Conservation (phyloP, 2,113 vertebrate genomes). For the Tachuris rubrigastra region DNA sequence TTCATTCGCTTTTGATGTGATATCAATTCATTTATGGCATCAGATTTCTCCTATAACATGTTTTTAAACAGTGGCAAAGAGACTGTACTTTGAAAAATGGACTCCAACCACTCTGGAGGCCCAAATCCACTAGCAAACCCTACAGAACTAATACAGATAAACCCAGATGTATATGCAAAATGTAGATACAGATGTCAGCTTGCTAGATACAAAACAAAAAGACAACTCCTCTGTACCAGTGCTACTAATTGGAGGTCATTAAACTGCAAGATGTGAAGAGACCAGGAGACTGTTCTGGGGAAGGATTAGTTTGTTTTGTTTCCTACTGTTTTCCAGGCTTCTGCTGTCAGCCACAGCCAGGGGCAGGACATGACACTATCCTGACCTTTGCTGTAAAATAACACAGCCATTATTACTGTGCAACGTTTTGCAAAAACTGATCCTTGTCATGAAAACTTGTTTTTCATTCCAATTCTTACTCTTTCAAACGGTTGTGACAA, state of each 20-base stretch:
- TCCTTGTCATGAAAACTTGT: background rate
- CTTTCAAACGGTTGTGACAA: background rate
- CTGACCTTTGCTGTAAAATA: background rate
- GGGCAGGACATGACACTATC: background rate
- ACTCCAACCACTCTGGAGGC: background rate
- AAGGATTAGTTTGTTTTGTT: conserved; percentile 5
- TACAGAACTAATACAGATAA: background rate
- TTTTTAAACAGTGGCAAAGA: background rate
- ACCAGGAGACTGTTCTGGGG: background rate
- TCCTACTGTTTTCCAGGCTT: background rate
- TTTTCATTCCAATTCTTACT: background rate
- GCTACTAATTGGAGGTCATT: background rate
- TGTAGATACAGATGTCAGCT: background rate
- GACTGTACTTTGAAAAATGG: background rate
- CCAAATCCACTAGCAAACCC: background rate
- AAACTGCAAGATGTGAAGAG: background rate
- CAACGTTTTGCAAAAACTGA: background rate
- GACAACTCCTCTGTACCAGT: background rate
- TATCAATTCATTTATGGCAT: background rate
- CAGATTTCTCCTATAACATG: background rate
- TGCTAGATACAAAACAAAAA: background rate
- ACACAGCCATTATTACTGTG: background rate
- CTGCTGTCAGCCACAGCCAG: background rate
- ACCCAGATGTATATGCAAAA: background rate
- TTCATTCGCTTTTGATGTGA: background rate